phyloP scores from a whole-genome alignment of 2,113 vertebrate species.

The Centropus unirufus region DNA sequence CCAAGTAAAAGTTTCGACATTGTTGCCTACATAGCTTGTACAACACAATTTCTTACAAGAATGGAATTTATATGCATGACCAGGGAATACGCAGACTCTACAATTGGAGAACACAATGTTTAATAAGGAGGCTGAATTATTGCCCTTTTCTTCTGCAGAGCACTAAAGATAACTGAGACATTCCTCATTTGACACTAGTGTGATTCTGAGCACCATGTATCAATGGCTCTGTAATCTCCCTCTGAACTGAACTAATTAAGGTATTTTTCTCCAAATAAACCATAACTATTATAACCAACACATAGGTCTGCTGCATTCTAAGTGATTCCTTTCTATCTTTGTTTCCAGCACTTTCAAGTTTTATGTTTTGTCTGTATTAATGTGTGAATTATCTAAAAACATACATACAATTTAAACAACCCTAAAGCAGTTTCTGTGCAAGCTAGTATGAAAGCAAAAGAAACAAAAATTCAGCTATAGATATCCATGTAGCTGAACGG shows the following conservation, averaged over 20 bases:
- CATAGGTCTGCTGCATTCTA: not conserved
- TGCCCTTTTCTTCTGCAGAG: not conserved
- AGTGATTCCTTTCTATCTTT: not conserved
- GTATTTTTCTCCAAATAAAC: not conserved
- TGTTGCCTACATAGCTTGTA: not conserved
- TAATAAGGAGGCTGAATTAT: not conserved
- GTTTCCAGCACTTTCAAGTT: not conserved
- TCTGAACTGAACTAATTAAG: not conserved
- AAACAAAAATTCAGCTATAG: not conserved
- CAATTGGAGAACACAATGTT: not conserved
- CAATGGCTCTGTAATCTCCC: not conserved
- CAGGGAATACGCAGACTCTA: not conserved
- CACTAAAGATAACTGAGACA: not conserved
- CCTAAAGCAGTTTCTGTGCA: not conserved
- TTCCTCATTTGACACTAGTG: not conserved
- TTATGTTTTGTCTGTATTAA: not conserved
- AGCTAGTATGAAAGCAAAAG: not conserved
- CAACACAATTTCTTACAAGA: not conserved
- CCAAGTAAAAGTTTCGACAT: not conserved
- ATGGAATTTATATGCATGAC: not conserved
- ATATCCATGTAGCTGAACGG: not conserved
- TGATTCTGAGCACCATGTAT: not conserved
- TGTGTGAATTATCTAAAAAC: not conserved
- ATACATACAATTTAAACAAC: not conserved
- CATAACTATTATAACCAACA: not conserved